Evolutionary conservation across 2,113 vertebrate species (phyloP), one percentile per base, ranked within the genome.

Genomic region (Eclectus roratus): DNA sequence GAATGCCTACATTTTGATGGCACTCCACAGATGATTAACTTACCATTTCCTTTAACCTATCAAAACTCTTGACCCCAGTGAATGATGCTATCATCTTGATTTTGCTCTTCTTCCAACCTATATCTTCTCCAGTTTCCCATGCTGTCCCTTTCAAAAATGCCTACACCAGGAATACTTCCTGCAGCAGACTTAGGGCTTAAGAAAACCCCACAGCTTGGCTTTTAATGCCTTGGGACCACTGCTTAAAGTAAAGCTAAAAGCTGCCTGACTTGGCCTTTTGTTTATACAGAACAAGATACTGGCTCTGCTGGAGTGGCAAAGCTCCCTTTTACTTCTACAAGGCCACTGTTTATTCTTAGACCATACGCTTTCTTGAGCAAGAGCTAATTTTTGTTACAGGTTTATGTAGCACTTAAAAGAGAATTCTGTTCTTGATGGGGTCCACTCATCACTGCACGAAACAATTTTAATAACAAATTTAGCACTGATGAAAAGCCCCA

Each of bases 221-320:
- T 87, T 82, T 89, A 87, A 80, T 77, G 78, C 37, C 31, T 31
- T 65, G 23, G 11, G n/a, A 80, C 66, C 3, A 3, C 58, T 76
- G 46, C 37, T 95, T 91, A 77, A 89, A 91, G 49, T 53, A 89
- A 91, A 91, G 73, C 65, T 87, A 81, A 93, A 94, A 94, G 83
- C 83, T 91, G 76, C 80, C 83, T n/a, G 47, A 79, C 39, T 56
- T 86, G 65, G 80, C 43, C 33, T 93, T 94, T 87, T 89, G 77
- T 79, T 93, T 92, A 86, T 52, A 35, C 2, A 89, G 44, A 88
- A 87, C 11, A 89, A 94, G 91, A 80, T 60, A 61, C 66, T 68
- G 76, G 8, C 76, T 94, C 53, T 70, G 29, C 16, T 88, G n/a
- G 43, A 90, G 72, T 7, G 3, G 68, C 43, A 89, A 89, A 96